Conservation (phyloP, 2,113 vertebrate genomes). For the Ranitomeya imitator region DNA sequence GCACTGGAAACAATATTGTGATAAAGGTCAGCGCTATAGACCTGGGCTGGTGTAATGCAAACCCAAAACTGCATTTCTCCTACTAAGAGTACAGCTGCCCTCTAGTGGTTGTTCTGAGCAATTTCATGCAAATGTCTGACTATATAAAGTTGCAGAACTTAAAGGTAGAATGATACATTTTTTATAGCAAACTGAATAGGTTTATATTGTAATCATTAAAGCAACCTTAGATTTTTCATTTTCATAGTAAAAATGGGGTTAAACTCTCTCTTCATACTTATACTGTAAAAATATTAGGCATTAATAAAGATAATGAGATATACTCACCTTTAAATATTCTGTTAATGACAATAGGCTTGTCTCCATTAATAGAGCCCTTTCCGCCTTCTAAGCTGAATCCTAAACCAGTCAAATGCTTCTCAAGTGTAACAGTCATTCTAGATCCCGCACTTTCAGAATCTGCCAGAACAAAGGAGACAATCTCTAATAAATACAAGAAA, state of each 20-base stretch:
- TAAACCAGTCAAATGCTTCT: conserved; percentile 85
- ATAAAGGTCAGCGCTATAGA: not conserved
- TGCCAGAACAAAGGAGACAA: conserved; percentile 33
- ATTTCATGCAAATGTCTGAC: not conserved
- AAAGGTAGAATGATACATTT: not conserved
- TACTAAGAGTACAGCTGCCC: not conserved
- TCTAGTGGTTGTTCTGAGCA: not conserved
- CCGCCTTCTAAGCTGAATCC: conserved; percentile 95
- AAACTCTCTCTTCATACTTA: not conserved
- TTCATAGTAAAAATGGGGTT: not conserved
- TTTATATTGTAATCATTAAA: not conserved
- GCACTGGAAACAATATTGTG: not conserved
- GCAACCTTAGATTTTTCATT: not conserved
- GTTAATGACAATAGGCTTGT: conserved; percentile 85
- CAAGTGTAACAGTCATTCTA: conserved; percentile 71
- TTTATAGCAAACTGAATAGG: not conserved
- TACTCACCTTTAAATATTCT: conserved; percentile 85
- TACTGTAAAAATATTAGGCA: not conserved
- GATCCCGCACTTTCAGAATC: conserved; percentile 64
- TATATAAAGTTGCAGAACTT: not conserved
- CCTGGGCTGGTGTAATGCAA: not conserved
- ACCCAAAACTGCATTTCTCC: not conserved
- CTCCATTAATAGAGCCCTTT: conserved; percentile 88
- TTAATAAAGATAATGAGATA: not conserved
- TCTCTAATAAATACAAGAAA: not conserved